A percentile compares a stretch with the other conserved stretches of the same genome.
phyloP scores from a whole-genome alignment of 2,797 vertebrate genomes.

The Anableps anableps region DNA sequence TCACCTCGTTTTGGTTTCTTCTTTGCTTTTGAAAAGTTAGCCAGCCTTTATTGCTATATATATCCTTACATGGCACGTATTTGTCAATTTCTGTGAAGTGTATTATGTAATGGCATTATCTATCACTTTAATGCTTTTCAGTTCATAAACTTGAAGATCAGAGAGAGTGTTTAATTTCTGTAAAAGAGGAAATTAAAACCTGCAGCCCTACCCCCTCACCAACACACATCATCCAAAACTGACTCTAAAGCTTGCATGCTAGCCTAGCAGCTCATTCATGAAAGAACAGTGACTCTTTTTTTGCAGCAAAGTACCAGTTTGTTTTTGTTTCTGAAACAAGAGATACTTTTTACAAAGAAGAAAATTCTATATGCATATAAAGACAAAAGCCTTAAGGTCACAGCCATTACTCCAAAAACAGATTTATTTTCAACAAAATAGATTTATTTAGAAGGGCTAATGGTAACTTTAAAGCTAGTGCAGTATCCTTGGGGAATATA shows the following conservation, averaged over 20 bases:
- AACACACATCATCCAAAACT: conserved; percentile 12
- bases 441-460: neutral
- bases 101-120: neutral
- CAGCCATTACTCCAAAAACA: neutral
- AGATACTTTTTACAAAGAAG: conserved; percentile 7
- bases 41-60: neutral
- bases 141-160: neutral
- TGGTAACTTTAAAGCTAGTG: neutral
- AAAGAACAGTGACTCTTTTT: conserved; percentile 8
- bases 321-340: neutral
- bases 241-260: conserved; percentile 5
- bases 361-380: neutral
- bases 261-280: neutral
- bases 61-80: neutral
- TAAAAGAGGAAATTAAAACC: conserved; percentile 12
- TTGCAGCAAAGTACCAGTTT: neutral
- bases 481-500: neutral
- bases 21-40: neutral
- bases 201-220: neutral
- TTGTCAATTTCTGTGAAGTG: neutral
- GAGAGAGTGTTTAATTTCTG: conserved; percentile 2
- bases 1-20: neutral
- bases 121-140: neutral
- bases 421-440: neutral
- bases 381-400: neutral